Percentiles rank a stretch among this genome's conserved stretches.
These are phyloP conservation scores for Cosmia trapezina DNA, from an alignment of 2,888 invertebrate species.

Conservation along the genomic window DNA sequence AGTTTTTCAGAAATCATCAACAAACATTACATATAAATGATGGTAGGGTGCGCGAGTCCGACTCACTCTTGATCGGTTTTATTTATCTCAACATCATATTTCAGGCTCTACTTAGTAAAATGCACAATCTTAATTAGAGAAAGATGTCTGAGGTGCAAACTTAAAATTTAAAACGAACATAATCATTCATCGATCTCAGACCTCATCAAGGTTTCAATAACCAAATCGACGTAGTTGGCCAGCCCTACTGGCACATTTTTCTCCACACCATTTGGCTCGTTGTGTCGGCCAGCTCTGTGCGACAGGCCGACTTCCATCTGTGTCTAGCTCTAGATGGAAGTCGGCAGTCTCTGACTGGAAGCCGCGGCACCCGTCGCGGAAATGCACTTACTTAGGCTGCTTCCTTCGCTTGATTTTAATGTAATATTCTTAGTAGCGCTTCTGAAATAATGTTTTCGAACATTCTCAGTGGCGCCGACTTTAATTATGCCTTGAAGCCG, in stretches of 20 bases:
- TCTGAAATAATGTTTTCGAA: constrained; percentile 72
- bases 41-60: too few relatives aligned
- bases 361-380: constrained; percentile 65
- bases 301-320: constrained; percentile 62
- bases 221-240: background rate
- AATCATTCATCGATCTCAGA: background rate
- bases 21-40: too few relatives aligned
- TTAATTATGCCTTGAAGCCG: constrained; percentile 69
- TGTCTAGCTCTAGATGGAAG: constrained; percentile 44
- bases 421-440: constrained; percentile 72
- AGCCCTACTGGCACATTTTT: constrained; percentile 70
- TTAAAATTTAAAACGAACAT: background rate
- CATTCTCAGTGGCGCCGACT: constrained; percentile 68
- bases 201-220: background rate
- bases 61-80: too few relatives aligned
- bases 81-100: background rate
- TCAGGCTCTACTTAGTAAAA: background rate
- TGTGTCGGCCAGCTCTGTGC: constrained; percentile 59
- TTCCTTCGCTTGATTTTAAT: constrained; percentile 74
- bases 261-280: constrained; percentile 70
- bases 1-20: too few relatives aligned
- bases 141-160: background rate
- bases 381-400: constrained; percentile 76
- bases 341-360: constrained; percentile 56
- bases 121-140: background rate